These are phyloP conservation scores for Rhabdomys dilectus DNA, from an alignment of 2,113 vertebrate genomes.

Conservation along the genomic window DNA sequence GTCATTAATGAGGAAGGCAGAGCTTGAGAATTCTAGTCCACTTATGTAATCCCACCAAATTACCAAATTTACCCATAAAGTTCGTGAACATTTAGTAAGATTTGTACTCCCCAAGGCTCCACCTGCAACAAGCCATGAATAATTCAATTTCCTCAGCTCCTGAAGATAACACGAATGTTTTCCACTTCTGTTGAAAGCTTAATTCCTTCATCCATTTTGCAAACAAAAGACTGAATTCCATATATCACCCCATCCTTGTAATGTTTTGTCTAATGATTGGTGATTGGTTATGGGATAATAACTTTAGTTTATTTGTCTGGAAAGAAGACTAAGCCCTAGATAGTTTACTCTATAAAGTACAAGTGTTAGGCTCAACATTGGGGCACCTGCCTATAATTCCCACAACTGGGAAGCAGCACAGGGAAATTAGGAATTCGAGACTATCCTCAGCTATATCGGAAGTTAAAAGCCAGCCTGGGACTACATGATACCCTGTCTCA, in stretches of 20 bases:
- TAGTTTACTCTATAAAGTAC: conserved; percentile 18
- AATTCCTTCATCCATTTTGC: background rate
- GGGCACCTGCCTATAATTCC: background rate
- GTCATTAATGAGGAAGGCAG: conserved; percentile 18
- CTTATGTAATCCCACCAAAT: background rate
- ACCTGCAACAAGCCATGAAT: background rate
- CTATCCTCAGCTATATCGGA: background rate
- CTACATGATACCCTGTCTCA: background rate
- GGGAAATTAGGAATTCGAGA: background rate
- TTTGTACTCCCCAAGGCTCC: background rate
- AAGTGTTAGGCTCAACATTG: background rate
- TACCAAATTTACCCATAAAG: conserved; percentile 18
- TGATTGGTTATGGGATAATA: background rate
- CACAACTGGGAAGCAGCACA: background rate
- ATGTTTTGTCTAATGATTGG: background rate
- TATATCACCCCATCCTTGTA: background rate
- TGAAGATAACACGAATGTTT: conserved; percentile 4
- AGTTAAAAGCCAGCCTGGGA: background rate
- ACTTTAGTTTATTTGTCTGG: background rate
- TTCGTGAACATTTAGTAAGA: background rate
- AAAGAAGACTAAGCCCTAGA: background rate
- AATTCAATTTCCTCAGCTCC: background rate
- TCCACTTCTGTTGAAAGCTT: background rate
- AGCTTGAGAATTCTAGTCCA: background rate
- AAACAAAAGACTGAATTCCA: background rate